Percentiles rank a stretch among this genome's conserved stretches.
phyloP scores from a whole-genome alignment of 2,113 vertebrate genomes.

The Rhodinocichla rosea region DNA sequence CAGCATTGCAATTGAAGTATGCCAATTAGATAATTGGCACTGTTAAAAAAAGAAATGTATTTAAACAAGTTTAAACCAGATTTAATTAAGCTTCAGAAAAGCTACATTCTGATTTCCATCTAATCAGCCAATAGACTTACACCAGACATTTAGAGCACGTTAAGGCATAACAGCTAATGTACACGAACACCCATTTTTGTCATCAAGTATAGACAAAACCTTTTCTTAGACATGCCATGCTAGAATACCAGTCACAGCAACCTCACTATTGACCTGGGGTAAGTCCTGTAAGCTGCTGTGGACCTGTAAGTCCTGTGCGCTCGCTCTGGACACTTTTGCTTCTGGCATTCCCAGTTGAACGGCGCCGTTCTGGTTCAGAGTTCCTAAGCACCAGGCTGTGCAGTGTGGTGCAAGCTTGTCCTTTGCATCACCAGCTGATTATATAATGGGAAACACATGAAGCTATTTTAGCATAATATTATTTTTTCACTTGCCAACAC shows the following conservation, averaged over 20 bases:
- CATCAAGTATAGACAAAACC: not conserved
- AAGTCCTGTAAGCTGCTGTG: not conserved
- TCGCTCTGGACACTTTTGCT: not conserved
- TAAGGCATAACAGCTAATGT: rapidly evolving
- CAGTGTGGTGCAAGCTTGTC: not conserved
- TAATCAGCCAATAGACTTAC: not conserved
- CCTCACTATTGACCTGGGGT: not conserved
- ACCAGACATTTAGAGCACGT: not conserved
- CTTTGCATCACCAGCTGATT: conserved; percentile 54
- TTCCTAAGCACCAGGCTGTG: not conserved
- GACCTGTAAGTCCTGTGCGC: too few relatives aligned
- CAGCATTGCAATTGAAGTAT: not conserved
- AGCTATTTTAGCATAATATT: conserved; percentile 62
- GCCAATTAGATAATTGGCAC: not conserved
- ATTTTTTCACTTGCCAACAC: conserved; percentile 66
- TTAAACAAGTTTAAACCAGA: not conserved
- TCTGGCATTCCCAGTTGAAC: not conserved
- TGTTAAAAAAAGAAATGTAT: not conserved
- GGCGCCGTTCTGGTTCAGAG: not conserved
- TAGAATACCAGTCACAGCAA: not conserved
- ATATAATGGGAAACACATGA: conserved; percentile 66
- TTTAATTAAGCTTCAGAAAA: not conserved
- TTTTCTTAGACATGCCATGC: not conserved
- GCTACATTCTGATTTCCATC: not conserved
- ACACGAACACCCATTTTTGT: not conserved